A percentile compares a stretch with the other conserved stretches of the same genome.
These are phyloP conservation scores for Meloidogyne floridensis DNA, from an alignment of 1,140 invertebrate species.

Conservation along the genomic window DNA sequence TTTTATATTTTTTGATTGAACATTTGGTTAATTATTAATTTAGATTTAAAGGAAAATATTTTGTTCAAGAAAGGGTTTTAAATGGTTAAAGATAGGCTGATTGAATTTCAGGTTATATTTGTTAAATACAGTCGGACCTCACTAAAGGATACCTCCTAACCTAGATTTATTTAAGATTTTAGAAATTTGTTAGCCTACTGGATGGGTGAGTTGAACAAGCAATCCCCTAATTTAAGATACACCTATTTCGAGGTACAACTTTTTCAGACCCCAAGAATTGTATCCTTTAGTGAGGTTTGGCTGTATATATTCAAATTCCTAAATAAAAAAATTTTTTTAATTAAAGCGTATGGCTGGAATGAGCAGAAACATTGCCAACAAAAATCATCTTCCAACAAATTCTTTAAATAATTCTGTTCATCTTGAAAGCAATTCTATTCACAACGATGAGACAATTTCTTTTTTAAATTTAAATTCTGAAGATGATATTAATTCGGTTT, in stretches of 20 bases:
- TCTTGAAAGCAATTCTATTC: no score
- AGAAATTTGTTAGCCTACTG: no score
- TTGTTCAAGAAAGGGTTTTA: no score
- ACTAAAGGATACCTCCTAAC: no score
- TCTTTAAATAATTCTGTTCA: not conserved
- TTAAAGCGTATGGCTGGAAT: constrained; percentile 25
- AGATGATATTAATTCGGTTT: constrained; percentile 27
- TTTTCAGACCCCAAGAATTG: no score
- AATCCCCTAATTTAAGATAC: no score
- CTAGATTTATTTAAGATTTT: no score
- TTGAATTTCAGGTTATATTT: constrained; percentile 46
- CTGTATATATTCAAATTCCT: no score
- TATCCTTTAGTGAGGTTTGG: no score
- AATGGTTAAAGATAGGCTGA: constrained; percentile 45
- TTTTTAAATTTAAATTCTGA: constrained; percentile 16
- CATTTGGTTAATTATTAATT: constrained; percentile 15
- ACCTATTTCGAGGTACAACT: no score
- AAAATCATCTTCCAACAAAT: not conserved
- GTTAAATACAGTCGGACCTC: constrained; percentile 10
- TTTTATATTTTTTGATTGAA: constrained; percentile 10
- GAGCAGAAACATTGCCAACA: constrained; percentile 25
- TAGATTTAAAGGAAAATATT: constrained; percentile 9
- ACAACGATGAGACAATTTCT: constrained; percentile 10
- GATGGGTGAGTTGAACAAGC: no score
- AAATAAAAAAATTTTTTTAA: not conserved